Evolutionary conservation across 2,797 vertebrate genomes (phyloP).

Genomic region (Octomys mimax): DNA sequence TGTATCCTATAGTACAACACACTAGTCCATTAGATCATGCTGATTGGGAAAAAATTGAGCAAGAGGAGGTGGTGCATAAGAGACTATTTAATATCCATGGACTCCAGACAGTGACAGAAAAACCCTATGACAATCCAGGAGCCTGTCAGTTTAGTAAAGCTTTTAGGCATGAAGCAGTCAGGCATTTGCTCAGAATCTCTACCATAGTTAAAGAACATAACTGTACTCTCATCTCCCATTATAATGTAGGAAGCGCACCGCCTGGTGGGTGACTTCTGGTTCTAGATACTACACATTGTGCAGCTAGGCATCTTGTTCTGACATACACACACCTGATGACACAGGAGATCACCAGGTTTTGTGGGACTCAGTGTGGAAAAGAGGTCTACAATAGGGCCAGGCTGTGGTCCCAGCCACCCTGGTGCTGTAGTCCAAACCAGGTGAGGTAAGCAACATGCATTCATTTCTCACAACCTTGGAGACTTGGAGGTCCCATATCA

Average conservation of each 20-base stretch:
- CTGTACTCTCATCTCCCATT: background rate
- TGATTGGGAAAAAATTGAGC: background rate
- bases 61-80: background rate
- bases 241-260: background rate
- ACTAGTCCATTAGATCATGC: background rate
- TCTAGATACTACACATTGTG: background rate
- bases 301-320: background rate
- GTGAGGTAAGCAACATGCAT: background rate
- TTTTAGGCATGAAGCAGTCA: background rate
- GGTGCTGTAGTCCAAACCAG: background rate
- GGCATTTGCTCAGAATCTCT: background rate
- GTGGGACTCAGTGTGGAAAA: background rate
- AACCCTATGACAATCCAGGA: background rate
- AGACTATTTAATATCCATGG: background rate
- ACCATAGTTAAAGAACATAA: background rate
- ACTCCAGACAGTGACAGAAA: background rate
- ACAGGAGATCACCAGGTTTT: background rate
- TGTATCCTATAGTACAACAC: background rate
- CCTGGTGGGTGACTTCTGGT: background rate
- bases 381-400: background rate
- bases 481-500: background rate
- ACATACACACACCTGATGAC: too few relatives aligned
- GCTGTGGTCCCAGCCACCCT: background rate
- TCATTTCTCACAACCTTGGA: background rate
- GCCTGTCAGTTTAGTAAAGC: background rate